A percentile compares a stretch with the other conserved stretches of the same genome.
Evolutionary conservation across 2,113 vertebrate species (phyloP).

Genomic region (Stictonetta naevosa): DNA sequence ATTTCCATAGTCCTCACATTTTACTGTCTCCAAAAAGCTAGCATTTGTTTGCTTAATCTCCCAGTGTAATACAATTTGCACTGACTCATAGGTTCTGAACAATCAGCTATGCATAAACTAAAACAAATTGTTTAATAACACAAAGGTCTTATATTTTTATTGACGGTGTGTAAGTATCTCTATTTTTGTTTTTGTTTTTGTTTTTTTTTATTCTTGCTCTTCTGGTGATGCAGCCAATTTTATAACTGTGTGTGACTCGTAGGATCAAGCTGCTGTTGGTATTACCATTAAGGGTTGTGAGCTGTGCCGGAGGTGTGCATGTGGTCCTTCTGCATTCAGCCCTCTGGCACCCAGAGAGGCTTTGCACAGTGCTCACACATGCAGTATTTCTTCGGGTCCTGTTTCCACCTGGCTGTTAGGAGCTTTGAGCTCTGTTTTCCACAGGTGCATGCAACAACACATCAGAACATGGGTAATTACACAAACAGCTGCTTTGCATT

Average conservation of each 20-base stretch:
- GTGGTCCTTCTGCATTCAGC: accelerated
- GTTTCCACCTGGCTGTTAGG: background rate
- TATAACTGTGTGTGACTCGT: accelerated
- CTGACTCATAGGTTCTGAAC: conserved; percentile 68
- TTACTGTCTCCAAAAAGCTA: conserved; percentile 73
- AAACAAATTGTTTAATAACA: conserved; percentile 66
- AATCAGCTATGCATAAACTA: conserved; percentile 69
- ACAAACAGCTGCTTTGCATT: background rate
- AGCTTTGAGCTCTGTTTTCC: background rate
- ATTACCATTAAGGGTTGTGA: accelerated
- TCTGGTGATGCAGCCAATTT: background rate
- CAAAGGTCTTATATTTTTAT: conserved; percentile 20
- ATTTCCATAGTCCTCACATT: conserved; percentile 74
- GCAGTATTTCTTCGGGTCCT: background rate
- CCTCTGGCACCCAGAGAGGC: background rate
- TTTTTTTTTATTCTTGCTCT: background rate
- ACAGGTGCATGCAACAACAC: background rate
- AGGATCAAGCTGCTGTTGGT: background rate
- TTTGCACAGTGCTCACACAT: accelerated
- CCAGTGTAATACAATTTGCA: conserved; percentile 70
- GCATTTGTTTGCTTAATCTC: conserved; percentile 78
- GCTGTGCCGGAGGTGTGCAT: no score
- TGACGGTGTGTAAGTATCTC: accelerated
- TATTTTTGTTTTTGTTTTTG: background rate
- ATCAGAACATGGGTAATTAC: background rate